Evolutionary conservation across 2,113 vertebrate genomes (phyloP), one percentile per base, ranked within the genome.

Genomic region (Leptobrachium leishanense): DNA sequence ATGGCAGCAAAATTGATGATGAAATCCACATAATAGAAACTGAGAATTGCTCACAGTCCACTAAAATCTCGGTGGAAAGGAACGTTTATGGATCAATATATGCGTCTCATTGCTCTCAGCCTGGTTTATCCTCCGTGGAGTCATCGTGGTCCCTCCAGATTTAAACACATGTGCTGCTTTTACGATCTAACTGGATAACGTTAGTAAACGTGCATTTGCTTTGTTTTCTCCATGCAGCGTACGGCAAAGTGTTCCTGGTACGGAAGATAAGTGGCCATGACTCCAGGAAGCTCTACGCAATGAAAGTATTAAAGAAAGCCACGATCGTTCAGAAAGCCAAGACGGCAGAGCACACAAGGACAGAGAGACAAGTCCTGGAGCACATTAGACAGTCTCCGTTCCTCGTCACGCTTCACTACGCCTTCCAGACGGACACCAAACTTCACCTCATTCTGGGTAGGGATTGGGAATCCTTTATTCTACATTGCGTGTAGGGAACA

Each of bases 241-340:
- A 98, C 12, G 97, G 97, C 79, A 99, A 99, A 84, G 97, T 99
- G 76, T 99, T 99, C 90, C 90, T 99, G 10, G 97, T 98, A 71
- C 93, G 97, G 76, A 98, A 99, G 87, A 90, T 98, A 83, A 99
- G 97, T 0, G 97, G 97, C 3, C 97, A 99, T 0, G 95, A 98
- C 84, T 84, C 95, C 2, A 95, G 96, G 54, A 96, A 97, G 79
- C 91, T 98, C 68, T 99, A 98, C 20, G 97, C 97, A 73, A 99
- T 99, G 97, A 99, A 99, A 87, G 97, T 99, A 5, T 87, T 99
- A 90, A 99, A 98, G 88, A 99, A 99, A 88, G 97, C 97, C 81
- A 97, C 96, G 1, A 98, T 98, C 6, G 92, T 99, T 75, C 97
- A 98, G 82, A 99, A 99, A 90, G 95, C 97, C 72, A 99, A 99